Conservation (phyloP, 2,888 invertebrate genomes). For the Suillia variegata region DNA sequence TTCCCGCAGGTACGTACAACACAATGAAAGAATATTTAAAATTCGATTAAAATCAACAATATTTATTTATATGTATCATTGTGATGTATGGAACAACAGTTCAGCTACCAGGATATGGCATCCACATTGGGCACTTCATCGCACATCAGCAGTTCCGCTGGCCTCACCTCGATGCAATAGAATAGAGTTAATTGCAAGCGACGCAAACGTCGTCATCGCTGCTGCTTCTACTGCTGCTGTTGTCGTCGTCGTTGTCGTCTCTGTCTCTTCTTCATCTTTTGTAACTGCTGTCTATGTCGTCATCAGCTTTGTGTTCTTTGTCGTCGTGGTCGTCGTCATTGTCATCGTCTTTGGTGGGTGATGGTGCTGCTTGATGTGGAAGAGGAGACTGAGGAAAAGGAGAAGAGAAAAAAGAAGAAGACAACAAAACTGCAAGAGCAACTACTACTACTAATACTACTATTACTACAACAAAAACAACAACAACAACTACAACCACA, state of each 20-base stretch:
- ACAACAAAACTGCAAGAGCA: slow-evolving; percentile 9
- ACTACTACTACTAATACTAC: slow-evolving; percentile 20
- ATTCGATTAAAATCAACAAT: not conserved
- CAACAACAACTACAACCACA: slow-evolving; percentile 19
- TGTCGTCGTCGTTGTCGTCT: slow-evolving; percentile 11
- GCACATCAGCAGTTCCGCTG: slow-evolving; percentile 67
- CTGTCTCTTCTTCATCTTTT: no score
- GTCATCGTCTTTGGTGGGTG: no score
- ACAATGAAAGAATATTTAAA: not conserved
- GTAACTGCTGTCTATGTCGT: no score
- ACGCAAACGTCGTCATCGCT: slow-evolving; percentile 2
- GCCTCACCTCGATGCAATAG: slow-evolving; percentile 61
- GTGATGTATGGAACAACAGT: no score
- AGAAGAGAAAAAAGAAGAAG: not conserved
- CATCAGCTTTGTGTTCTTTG: slow-evolving; percentile 11
- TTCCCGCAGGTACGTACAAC: slow-evolving; percentile 65
- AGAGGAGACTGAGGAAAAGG: not conserved
- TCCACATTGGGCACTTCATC: slow-evolving; percentile 70
- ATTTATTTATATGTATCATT: no score
- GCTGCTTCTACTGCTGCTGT: slow-evolving; percentile 7
- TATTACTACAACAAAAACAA: slow-evolving; percentile 18
- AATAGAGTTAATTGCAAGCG: slow-evolving; percentile 34
- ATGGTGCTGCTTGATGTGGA: no score
- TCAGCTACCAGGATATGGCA: slow-evolving; percentile 79
- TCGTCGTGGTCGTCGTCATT: slow-evolving; percentile 9